These are phyloP conservation scores for Apamea anceps DNA, from an alignment of 2,888 invertebrate species.

Conservation along the genomic window DNA sequence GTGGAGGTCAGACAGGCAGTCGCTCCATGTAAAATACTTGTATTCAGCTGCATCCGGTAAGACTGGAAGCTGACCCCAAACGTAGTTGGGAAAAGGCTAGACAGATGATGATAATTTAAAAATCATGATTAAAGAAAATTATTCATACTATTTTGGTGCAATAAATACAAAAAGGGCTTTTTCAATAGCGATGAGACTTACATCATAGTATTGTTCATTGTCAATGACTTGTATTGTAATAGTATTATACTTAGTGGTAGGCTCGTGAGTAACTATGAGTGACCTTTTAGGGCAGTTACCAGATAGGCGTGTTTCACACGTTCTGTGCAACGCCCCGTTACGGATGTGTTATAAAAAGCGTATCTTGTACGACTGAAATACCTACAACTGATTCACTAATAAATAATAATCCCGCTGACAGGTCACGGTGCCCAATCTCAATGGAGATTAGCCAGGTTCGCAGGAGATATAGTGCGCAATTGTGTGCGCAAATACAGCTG, in stretches of 20 bases:
- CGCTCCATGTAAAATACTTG: no score
- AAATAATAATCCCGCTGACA: no score
- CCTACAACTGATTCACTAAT: not conserved
- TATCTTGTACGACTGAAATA: not conserved
- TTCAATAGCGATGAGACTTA: conserved; percentile 16
- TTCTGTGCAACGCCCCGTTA: not conserved
- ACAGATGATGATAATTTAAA: not conserved
- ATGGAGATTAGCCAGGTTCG: no score
- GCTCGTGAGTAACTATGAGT: conserved; percentile 30
- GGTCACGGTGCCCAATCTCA: no score
- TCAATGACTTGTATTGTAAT: conserved; percentile 5
- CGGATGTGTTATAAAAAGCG: not conserved
- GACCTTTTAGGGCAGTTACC: not conserved
- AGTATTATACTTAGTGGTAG: not conserved
- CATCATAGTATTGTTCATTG: conserved; percentile 43
- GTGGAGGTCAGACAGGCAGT: no score
- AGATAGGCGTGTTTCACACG: not conserved
- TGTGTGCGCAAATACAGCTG: no score
- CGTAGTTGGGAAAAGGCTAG: no score
- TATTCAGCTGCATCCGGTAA: no score
- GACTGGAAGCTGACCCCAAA: no score
- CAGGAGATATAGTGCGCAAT: no score
- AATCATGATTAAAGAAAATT: not conserved
- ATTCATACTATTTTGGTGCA: not conserved
- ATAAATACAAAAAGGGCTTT: not conserved